Base-by-base conservation (phyloP, 1,140 invertebrate species). In the Sycophila sp. region DNA sequence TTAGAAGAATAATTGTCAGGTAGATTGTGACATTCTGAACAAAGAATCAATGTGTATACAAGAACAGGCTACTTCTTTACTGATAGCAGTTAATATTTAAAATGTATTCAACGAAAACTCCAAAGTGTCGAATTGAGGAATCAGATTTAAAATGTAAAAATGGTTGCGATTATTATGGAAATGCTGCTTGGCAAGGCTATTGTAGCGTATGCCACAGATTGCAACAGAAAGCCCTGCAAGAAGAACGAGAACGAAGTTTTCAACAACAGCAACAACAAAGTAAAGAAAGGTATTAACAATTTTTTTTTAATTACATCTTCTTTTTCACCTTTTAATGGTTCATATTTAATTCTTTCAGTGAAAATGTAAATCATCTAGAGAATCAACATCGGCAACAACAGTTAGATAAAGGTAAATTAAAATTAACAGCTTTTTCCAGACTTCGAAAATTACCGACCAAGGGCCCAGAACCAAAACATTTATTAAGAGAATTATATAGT, bases 101-200 rank as follows among this genome's bases (percentile, higher is more conserved):
- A 62, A 92, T 92, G 90, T 91, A 91, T 82, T 88, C 91, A 1
- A 90, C 87, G 73, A 93, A 92, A 82, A 90, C 89, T 80, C 91
- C 92, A 1, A 90, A 90, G 6, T 87, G 94, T 70, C 89, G 94
- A 66, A 93, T 97, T 49, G 92, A 93, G 72, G 91, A 94, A 76
- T 90, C 92, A 62, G 95, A 97, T 85, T 86, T 99, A 70, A 92
- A 97, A 75, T 99, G 98, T 85, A 95, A 95, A 83, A 96, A 94
- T 86, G 94, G 95, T 15, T 99, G 97, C 88, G 96, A 96, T 67
- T 99, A 92, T 88, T 99, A 94, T 85, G 98, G 98, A 19, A 99
- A 98, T 86, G 94, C 94, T 32, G 94, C 97, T 80, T 99, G 97
- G 94, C 92, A 97, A 85, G 94, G 97, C 15, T 97, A 97, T 81